phyloP scores from a whole-genome alignment of 2,797 vertebrate species.

The Iguana delicatissima region DNA sequence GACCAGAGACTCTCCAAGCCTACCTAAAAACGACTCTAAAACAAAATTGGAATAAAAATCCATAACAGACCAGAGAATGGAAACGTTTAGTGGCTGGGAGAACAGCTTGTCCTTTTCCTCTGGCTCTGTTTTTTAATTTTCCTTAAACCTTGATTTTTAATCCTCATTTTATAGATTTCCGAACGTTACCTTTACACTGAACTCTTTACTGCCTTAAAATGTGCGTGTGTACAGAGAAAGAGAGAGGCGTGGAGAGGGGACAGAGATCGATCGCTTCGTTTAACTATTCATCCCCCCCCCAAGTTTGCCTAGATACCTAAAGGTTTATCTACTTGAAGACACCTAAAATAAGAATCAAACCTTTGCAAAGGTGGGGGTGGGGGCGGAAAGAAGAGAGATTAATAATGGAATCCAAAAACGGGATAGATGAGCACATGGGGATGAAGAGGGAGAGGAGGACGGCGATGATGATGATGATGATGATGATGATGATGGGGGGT shows the following conservation, averaged over 20 bases:
- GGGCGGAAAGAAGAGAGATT: too few relatives aligned
- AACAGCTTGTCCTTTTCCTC: neutral
- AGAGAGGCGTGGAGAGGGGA: slow-evolving; percentile 33
- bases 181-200: slow-evolving; percentile 66
- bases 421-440: too few relatives aligned
- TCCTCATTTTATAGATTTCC: slow-evolving; percentile 44
- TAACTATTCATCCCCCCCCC: slow-evolving; percentile 66
- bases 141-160: neutral
- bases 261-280: slow-evolving; percentile 49
- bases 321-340: slow-evolving; percentile 70
- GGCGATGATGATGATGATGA: too few relatives aligned
- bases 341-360: slow-evolving; percentile 73
- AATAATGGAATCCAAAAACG: neutral
- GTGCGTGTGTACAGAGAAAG: slow-evolving; percentile 21
- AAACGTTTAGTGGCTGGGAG: too few relatives aligned
- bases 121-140: neutral
- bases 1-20: too few relatives aligned
- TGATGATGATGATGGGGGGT: too few relatives aligned
- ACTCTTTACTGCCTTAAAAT: slow-evolving; percentile 67
- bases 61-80: neutral
- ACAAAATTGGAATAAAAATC: neutral
- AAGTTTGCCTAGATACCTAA: slow-evolving; percentile 71
- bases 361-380: slow-evolving; percentile 1
- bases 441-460: too few relatives aligned
- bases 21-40: too few relatives aligned